Evolutionary conservation across 2,888 invertebrate genomes (phyloP).

Genomic region (Exephanes ischioxanthus): DNA sequence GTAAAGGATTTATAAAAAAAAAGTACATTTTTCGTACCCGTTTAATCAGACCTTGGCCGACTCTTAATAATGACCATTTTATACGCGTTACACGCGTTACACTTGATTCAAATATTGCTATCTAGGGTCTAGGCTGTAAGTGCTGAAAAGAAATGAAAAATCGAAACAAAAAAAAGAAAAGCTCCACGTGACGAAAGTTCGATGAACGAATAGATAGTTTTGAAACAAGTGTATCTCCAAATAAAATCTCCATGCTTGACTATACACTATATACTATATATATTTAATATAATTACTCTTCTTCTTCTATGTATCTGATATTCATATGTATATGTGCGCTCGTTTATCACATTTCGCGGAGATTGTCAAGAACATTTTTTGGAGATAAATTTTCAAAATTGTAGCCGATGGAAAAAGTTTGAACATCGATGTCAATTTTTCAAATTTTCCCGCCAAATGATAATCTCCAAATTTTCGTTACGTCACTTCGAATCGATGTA

Average conservation of each 20-base stretch:
- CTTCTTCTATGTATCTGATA: slow-evolving; percentile 61
- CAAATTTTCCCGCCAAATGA: slow-evolving; percentile 35
- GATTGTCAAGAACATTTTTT: slow-evolving; percentile 38
- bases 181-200: background rate
- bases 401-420: background rate
- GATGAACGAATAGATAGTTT: slow-evolving; percentile 62
- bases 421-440: slow-evolving; percentile 11
- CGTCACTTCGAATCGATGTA: slow-evolving; percentile 72
- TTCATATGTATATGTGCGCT: slow-evolving; percentile 61
- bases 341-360: slow-evolving; percentile 65
- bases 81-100: slow-evolving; percentile 66
- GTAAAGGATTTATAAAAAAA: background rate
- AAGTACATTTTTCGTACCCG: background rate
- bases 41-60: background rate
- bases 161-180: slow-evolving; percentile 7
- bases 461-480: slow-evolving; percentile 70
- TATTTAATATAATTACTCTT: slow-evolving; percentile 51
- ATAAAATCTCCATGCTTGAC: slow-evolving; percentile 66
- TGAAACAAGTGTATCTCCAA: slow-evolving; percentile 77
- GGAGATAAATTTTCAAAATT: slow-evolving; percentile 31
- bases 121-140: slow-evolving; percentile 48
- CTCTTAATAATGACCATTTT: slow-evolving; percentile 31
- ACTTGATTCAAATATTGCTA: slow-evolving; percentile 75
- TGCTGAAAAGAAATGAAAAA: slow-evolving; percentile 13
- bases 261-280: slow-evolving; percentile 44